phyloP scores from a whole-genome alignment of 2,797 vertebrate species.

The Danio choprae region DNA sequence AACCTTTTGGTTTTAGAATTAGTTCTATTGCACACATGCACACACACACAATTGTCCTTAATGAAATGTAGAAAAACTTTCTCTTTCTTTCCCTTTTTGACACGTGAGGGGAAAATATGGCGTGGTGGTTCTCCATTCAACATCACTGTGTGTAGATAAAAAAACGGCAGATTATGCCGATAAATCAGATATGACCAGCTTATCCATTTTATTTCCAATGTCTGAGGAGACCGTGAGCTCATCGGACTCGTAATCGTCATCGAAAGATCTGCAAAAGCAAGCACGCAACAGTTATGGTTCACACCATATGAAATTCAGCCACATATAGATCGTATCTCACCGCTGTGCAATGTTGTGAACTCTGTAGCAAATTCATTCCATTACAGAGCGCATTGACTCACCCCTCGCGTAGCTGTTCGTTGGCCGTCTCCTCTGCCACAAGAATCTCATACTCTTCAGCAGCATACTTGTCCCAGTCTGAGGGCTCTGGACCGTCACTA shows the following conservation, averaged over 20 bases:
- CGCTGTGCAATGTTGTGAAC: conserved; percentile 6
- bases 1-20: conserved; percentile 67
- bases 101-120: conserved; percentile 59
- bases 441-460: conserved; percentile 97
- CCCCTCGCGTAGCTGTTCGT: conserved; percentile 94
- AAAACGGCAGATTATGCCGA: conserved; percentile 74
- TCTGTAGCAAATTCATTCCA: conserved; percentile 1
- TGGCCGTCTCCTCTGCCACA: conserved; percentile 96
- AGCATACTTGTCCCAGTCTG: conserved; percentile 98
- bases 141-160: conserved; percentile 50
- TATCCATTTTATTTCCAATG: conserved; percentile 91
- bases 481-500: conserved; percentile 93
- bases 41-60: conserved; percentile 61
- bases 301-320: background rate
- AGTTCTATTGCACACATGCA: conserved; percentile 70
- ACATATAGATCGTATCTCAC: conserved; percentile 5
- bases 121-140: conserved; percentile 36
- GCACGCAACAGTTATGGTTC: conserved; percentile 3
- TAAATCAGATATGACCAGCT: conserved; percentile 89
- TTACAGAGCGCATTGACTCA: conserved; percentile 65
- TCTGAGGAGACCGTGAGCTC: conserved; percentile 88
- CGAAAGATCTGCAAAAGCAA: conserved; percentile 88
- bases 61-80: conserved; percentile 73
- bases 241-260: conserved; percentile 94
- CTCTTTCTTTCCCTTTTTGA: conserved; percentile 62